A percentile compares a stretch with the other conserved stretches of the same genome.
Evolutionary conservation across 2,797 vertebrate genomes (phyloP).

Genomic region (Lepus townsendii): DNA sequence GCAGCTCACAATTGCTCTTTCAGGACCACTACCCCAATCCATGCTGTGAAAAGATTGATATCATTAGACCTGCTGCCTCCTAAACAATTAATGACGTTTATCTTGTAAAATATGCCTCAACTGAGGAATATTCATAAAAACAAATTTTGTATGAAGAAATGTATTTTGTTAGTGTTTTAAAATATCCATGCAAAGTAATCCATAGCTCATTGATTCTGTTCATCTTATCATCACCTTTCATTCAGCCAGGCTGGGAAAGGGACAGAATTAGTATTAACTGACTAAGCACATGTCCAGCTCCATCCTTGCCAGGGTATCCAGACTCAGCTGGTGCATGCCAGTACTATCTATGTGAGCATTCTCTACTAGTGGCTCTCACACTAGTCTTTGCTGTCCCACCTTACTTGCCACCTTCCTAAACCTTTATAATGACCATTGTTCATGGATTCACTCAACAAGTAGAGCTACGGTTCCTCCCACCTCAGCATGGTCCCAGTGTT

Average conservation of each 20-base stretch:
- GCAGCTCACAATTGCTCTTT: neutral
- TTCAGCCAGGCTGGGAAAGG: neutral
- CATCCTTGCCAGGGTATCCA: too few relatives aligned
- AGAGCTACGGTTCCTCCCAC: constrained; percentile 42
- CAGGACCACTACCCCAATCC: neutral
- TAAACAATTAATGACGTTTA: neutral
- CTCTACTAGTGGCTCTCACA: neutral
- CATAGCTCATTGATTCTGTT: neutral
- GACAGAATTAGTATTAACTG: neutral
- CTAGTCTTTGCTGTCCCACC: neutral
- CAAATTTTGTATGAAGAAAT: neutral
- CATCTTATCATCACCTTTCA: neutral
- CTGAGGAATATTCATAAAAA: neutral
- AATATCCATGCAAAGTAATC: neutral
- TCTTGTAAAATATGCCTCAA: neutral
- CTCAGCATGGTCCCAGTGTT: neutral
- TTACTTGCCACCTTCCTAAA: neutral
- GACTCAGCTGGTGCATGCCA: neutral
- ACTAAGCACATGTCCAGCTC: neutral
- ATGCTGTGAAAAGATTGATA: neutral
- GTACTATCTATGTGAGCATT: accelerated
- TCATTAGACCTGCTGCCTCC: neutral
- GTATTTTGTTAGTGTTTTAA: neutral
- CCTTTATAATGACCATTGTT: neutral
- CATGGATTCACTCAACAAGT: neutral